These are phyloP conservation scores for Campoletis raptor DNA, from an alignment of 2,888 invertebrate genomes.

Conservation along the genomic window DNA sequence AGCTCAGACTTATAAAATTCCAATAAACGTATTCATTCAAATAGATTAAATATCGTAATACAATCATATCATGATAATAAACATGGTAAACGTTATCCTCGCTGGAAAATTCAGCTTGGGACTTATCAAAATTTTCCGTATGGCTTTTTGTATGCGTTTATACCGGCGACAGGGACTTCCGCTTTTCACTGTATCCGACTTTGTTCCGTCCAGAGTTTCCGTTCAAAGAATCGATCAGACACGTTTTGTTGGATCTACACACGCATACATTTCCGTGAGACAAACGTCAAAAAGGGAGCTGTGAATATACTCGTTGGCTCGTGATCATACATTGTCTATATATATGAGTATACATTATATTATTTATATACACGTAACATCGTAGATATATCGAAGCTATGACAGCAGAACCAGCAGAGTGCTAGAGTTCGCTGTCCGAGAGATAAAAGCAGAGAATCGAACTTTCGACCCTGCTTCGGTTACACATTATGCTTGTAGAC, in stretches of 20 bases:
- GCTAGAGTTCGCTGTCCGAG: constrained; percentile 48
- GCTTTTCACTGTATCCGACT: constrained; percentile 43
- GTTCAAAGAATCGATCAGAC: constrained; percentile 56
- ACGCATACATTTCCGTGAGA: constrained; percentile 10
- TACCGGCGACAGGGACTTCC: constrained; percentile 61
- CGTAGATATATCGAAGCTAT: constrained; percentile 41
- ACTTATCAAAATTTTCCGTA: constrained; percentile 15
- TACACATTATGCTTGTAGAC: constrained; percentile 44
- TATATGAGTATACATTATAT: not conserved
- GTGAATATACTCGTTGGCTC: constrained; percentile 19
- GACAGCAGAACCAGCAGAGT: constrained; percentile 38
- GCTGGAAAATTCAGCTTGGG: constrained; percentile 14
- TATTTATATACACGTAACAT: constrained; percentile 25
- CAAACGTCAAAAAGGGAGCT: constrained; percentile 41
- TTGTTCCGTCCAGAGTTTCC: constrained; percentile 28
- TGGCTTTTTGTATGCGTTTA: constrained; percentile 13
- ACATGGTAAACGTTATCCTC: not conserved
- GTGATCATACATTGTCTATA: not conserved
- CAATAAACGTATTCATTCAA: not conserved
- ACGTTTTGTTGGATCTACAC: constrained; percentile 30
- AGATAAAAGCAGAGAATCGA: constrained; percentile 66
- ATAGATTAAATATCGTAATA: not conserved
- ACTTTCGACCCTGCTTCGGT: constrained; percentile 65
- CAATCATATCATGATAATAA: not conserved
- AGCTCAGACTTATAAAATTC: not conserved